Evolutionary conservation across 2,888 invertebrate species (phyloP).

Genomic region (Sinopyrophorus schimmeli): DNA sequence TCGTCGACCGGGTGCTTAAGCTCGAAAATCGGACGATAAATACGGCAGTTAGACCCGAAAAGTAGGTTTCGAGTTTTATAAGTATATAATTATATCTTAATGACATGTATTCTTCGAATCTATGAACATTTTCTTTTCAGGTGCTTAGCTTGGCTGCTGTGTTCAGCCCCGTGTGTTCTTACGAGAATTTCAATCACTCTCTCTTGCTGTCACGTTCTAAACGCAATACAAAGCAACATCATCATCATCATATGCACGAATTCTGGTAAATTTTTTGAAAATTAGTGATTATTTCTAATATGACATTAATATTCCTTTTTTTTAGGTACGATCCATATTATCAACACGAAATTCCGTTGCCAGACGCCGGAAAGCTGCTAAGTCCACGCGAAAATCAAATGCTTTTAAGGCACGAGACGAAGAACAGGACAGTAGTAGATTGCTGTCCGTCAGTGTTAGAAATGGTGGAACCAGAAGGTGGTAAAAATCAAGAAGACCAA

Average conservation of each 20-base stretch:
- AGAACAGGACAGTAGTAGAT: conserved; percentile 61
- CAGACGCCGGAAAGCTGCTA: conserved; percentile 55
- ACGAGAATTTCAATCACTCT: conserved; percentile 46
- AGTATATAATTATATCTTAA: too few relatives aligned
- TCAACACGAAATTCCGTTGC: conserved; percentile 42
- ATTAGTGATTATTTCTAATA: background rate
- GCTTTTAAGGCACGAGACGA: conserved; percentile 56
- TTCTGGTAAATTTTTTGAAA: conserved; percentile 17
- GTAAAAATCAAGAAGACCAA: conserved; percentile 71
- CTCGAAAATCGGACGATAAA: too few relatives aligned
- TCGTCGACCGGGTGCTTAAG: too few relatives aligned
- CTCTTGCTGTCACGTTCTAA: conserved; percentile 42
- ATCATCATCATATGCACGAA: conserved; percentile 25
- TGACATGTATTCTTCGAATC: too few relatives aligned
- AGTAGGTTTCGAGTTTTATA: too few relatives aligned
- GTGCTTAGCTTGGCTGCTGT: conserved; percentile 65
- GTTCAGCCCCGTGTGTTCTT: conserved; percentile 51
- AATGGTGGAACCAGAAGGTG: conserved; percentile 77
- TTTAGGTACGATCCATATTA: conserved; percentile 46
- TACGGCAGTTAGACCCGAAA: too few relatives aligned
- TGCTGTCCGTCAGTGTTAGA: conserved; percentile 82
- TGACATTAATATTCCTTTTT: conserved; percentile 13
- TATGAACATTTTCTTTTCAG: conserved; percentile 55
- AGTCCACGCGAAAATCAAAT: conserved; percentile 68
- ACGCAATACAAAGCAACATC: conserved; percentile 39